A percentile compares a stretch with the other conserved stretches of the same genome.
phyloP scores from a whole-genome alignment of 2,113 vertebrate species.

The Pelvicachromis taeniatus region DNA sequence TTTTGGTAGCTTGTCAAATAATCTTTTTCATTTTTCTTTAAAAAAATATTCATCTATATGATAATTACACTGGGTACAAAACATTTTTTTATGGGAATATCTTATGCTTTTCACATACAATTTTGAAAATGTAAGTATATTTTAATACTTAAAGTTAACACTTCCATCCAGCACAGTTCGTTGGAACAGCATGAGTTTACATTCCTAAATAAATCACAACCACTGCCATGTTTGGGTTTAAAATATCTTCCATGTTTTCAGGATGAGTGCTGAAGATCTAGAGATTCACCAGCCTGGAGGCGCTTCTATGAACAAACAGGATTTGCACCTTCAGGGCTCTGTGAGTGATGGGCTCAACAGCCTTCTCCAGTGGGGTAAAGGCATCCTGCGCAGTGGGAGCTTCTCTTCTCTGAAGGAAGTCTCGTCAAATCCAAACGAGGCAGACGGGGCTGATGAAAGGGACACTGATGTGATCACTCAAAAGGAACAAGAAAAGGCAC shows the following conservation, averaged over 20 bases:
- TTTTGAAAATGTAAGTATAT: neutral
- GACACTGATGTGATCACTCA: neutral
- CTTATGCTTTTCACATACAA: neutral
- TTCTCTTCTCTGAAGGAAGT: conserved; percentile 33
- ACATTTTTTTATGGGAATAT: neutral
- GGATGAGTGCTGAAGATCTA: conserved; percentile 62
- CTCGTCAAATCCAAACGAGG: neutral
- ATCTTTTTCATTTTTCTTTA: neutral
- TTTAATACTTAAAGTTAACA: neutral
- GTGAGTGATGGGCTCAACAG: neutral
- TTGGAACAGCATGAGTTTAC: neutral
- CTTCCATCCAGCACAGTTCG: neutral
- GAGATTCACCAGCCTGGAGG: conserved; percentile 38
- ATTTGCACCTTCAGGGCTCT: neutral
- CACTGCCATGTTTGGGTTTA: neutral
- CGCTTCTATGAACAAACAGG: neutral
- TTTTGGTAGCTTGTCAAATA: neutral
- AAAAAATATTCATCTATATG: rapidly evolving
- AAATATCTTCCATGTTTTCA: neutral
- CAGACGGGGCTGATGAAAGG: neutral
- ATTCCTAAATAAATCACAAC: neutral
- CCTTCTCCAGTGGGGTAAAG: conserved; percentile 15
- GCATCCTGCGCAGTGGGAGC: conserved; percentile 21
- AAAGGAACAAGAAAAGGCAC: neutral
- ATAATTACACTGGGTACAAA: neutral